phyloP scores from a whole-genome alignment of 2,888 invertebrate genomes.

The Carterocephalus palaemon region DNA sequence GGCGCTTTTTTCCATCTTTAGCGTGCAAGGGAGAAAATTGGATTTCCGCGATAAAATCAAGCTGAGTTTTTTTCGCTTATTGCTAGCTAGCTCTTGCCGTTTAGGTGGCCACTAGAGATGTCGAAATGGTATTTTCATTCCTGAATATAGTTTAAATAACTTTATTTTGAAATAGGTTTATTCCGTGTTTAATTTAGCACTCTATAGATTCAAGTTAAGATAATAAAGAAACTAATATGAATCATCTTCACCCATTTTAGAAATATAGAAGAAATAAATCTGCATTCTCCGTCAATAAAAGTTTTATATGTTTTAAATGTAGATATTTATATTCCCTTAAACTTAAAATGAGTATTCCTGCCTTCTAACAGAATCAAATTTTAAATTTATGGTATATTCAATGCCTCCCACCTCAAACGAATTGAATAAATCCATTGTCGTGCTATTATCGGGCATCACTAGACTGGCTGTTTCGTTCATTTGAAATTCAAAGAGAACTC shows the following conservation, averaged over 20 bases:
- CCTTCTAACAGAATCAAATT: no score
- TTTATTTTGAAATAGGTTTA: background rate
- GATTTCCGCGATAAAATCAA: slow-evolving; percentile 79
- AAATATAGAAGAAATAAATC: no score
- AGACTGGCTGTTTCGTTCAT: slow-evolving; percentile 34
- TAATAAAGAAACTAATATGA: no score
- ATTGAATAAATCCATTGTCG: slow-evolving; percentile 44
- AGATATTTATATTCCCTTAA: no score
- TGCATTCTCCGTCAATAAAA: no score
- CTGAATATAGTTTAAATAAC: background rate
- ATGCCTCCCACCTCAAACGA: slow-evolving; percentile 4
- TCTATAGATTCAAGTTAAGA: no score
- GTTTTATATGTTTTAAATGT: no score
- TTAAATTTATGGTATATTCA: slow-evolving; percentile 49
- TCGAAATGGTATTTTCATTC: background rate
- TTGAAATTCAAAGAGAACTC: slow-evolving; percentile 53
- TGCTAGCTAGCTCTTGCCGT: slow-evolving; percentile 59
- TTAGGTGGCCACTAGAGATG: slow-evolving; percentile 6
- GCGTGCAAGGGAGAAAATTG: slow-evolving; percentile 78
- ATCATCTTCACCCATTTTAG: no score
- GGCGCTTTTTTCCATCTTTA: slow-evolving; percentile 77
- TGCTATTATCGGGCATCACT: slow-evolving; percentile 21
- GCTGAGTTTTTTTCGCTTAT: slow-evolving; percentile 66
- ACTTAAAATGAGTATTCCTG: no score
- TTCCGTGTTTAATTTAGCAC: no score